Evolutionary conservation across 2,888 invertebrate species (phyloP).

Genomic region (Agrotis clavis): DNA sequence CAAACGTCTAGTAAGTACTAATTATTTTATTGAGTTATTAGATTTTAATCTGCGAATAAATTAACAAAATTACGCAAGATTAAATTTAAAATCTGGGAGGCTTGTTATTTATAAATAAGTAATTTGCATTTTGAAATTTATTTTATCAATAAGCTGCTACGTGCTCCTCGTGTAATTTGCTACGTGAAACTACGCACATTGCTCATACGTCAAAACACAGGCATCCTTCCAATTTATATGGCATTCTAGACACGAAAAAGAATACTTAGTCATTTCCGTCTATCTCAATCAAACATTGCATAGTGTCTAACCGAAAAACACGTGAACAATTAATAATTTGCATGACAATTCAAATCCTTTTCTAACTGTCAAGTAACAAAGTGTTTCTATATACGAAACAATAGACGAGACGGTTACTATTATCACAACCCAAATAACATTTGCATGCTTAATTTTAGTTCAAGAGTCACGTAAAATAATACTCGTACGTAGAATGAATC

Average conservation of each 20-base stretch:
- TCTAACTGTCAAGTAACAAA: constrained; percentile 22
- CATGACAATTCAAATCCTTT: constrained; percentile 16
- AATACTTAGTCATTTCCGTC: not conserved
- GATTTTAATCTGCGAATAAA: not conserved
- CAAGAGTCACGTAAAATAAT: constrained; percentile 30
- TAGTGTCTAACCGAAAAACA: constrained; percentile 6
- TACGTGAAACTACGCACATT: not conserved
- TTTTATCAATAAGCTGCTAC: not conserved
- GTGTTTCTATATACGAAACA: constrained; percentile 27
- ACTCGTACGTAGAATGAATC: constrained; percentile 62
- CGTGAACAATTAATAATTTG: not conserved
- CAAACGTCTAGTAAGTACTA: too few species aligned
- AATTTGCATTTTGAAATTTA: not conserved
- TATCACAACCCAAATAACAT: constrained; percentile 54
- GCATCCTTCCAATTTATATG: not conserved
- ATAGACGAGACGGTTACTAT: constrained; percentile 33
- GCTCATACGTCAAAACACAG: not conserved
- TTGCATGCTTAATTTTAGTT: constrained; percentile 47
- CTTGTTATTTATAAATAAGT: too few species aligned
- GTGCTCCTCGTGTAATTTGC: not conserved
- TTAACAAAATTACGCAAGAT: not conserved
- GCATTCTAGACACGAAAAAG: constrained; percentile 25
- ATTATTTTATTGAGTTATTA: too few species aligned
- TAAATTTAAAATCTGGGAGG: not conserved
- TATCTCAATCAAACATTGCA: constrained; percentile 1